Base-by-base conservation (phyloP, 2,797 vertebrate species). In the Masticophis lateralis region DNA sequence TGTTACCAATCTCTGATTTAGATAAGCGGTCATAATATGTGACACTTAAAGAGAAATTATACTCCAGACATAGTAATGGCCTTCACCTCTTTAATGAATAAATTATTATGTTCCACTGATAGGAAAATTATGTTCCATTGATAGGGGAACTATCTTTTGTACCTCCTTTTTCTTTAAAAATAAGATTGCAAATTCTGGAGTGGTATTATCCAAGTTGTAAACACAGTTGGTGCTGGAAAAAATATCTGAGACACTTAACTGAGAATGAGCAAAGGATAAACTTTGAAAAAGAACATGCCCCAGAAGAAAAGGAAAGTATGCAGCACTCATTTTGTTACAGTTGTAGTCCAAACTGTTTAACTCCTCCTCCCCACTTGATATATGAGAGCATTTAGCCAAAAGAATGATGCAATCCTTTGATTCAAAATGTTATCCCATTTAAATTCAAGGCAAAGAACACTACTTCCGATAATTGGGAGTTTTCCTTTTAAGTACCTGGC, bases 101-200 rank as follows among this genome's bases (percentile, higher is more conserved):
- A 90, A 20, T 47, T 16, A 56, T n/a, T 47, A 22, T 63, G 51
- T 51, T 51, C 51, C 8, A 51, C 28, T 61, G 61, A 66, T 66
- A 66, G 61, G 12, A 63, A n/a, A 11, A 5, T 66, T 66, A 13
- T 32, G n/a, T 74, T 74, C n/a, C 32, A 43, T 79, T 43, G 25
- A 25, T n/a, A 32, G 43, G 20, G 18, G 51, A 91, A 4, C 20
- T 63, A 37, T 32, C 27, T 47, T 51, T 28, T 3, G 3, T 51
- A 90, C 57, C 79, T 93, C 91, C 86, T 43, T 92, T 22, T 90
- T 90, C 28, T 61, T 51, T 86, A 94, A 94, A 92, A 91, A 92
- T 8, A n/a, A 89, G 89, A 95, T 94, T 95, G 91, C 37, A 91
- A 57, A 28, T 86, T 55, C 61, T 47, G 8, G 20, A 86, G 10